These are phyloP conservation scores for Morone saxatilis DNA, from an alignment of 2,113 vertebrate genomes.

Conservation along the genomic window DNA sequence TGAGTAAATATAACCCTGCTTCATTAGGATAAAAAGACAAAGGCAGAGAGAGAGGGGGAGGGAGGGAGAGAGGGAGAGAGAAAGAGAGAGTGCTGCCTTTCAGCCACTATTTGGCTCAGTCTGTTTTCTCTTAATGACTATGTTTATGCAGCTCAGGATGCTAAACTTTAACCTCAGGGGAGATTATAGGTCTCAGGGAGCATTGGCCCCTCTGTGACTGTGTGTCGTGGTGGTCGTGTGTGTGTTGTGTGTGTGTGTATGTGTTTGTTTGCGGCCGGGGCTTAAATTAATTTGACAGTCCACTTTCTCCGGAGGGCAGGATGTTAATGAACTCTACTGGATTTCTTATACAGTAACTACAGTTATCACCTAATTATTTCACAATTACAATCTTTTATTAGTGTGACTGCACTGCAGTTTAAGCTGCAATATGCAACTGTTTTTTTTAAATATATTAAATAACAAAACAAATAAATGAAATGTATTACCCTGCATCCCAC, in stretches of 20 bases:
- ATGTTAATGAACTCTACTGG: constrained; percentile 57
- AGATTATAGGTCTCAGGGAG: constrained; percentile 37
- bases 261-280: constrained; percentile 26
- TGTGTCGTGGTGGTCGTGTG: background rate
- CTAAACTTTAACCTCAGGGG: constrained; percentile 56
- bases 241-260: background rate
- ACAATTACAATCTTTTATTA: constrained; percentile 28
- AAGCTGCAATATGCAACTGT: background rate
- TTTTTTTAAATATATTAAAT: background rate
- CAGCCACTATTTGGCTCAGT: background rate
- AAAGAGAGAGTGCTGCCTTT: background rate
- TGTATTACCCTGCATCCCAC: background rate
- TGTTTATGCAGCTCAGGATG: constrained; percentile 42
- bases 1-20: background rate
- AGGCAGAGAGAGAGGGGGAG: background rate
- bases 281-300: constrained; percentile 57
- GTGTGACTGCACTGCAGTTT: background rate
- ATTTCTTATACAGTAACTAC: constrained; percentile 43
- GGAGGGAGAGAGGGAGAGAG: background rate
- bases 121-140: constrained; percentile 33
- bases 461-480: background rate
- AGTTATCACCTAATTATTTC: constrained; percentile 53
- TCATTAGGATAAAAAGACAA: background rate
- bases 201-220: background rate
- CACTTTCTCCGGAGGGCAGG: constrained; percentile 36